phyloP scores from a whole-genome alignment of 2,797 vertebrate species.

The Aphelocoma californica region DNA sequence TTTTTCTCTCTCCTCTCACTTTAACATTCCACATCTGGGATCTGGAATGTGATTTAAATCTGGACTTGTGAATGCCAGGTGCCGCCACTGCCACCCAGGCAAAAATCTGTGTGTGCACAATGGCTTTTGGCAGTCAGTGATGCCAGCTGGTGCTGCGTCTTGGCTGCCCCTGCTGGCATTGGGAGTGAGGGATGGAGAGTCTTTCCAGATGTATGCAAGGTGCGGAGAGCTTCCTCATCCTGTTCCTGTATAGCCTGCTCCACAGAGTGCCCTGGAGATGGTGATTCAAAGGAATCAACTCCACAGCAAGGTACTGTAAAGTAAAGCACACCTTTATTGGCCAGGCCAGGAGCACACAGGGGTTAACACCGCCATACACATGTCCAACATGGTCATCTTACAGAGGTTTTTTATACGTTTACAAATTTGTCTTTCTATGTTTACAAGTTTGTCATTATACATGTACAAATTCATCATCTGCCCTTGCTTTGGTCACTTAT shows the following conservation, averaged over 20 bases:
- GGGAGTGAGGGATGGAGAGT: neutral
- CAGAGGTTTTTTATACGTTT: too few species aligned
- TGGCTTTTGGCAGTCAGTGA: neutral
- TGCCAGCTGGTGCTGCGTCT: neutral
- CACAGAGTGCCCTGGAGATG: neutral
- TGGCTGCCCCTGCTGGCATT: neutral
- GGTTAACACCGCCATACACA: too few species aligned
- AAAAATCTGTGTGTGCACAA: neutral
- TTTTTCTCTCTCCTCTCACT: neutral
- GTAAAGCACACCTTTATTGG: too few species aligned
- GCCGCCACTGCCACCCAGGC: neutral
- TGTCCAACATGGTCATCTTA: too few species aligned
- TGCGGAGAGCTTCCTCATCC: neutral
- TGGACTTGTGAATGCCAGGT: neutral
- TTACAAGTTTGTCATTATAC: too few species aligned
- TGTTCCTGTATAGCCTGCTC: neutral
- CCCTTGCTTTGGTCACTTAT: too few species aligned
- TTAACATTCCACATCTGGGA: neutral
- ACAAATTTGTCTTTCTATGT: too few species aligned
- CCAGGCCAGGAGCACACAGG: too few species aligned
- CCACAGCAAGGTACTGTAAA: too few species aligned
- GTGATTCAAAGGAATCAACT: neutral
- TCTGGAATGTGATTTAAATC: neutral
- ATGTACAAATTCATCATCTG: too few species aligned
- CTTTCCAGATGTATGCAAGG: neutral